These are phyloP conservation scores for Corynorhinus townsendii DNA, from an alignment of 2,113 vertebrate species.

Conservation along the genomic window DNA sequence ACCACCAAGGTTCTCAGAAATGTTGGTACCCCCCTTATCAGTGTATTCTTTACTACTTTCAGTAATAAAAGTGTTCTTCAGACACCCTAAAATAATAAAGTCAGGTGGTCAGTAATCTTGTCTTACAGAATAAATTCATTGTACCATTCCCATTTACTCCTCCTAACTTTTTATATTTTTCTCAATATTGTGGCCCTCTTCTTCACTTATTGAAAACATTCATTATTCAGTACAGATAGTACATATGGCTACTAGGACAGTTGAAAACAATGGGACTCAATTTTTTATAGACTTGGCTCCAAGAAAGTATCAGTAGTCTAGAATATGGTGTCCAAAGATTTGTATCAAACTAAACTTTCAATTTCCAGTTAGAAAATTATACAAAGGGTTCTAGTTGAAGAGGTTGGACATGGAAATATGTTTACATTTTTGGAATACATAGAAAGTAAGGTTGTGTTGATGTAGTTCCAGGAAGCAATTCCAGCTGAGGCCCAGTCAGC, in stretches of 20 bases:
- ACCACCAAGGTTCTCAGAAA: neutral
- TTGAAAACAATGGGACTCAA: neutral
- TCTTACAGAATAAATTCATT: neutral
- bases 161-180: neutral
- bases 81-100: neutral
- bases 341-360: neutral
- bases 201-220: neutral
- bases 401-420: neutral
- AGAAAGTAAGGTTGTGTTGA: neutral
- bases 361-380: neutral
- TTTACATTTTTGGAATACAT: neutral
- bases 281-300: neutral
- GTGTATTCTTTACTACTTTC: neutral
- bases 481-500: neutral
- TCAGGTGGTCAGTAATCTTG: fast-evolving
- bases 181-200: neutral
- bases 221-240: neutral
- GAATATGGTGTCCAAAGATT: neutral
- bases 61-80: neutral
- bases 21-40: neutral
- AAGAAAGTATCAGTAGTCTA: neutral
- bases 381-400: neutral
- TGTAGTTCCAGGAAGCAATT: neutral
- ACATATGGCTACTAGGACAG: neutral
- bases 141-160: neutral